These are phyloP conservation scores for Phodopus roborovskii DNA, from an alignment of 2,113 vertebrate species.

Conservation along the genomic window DNA sequence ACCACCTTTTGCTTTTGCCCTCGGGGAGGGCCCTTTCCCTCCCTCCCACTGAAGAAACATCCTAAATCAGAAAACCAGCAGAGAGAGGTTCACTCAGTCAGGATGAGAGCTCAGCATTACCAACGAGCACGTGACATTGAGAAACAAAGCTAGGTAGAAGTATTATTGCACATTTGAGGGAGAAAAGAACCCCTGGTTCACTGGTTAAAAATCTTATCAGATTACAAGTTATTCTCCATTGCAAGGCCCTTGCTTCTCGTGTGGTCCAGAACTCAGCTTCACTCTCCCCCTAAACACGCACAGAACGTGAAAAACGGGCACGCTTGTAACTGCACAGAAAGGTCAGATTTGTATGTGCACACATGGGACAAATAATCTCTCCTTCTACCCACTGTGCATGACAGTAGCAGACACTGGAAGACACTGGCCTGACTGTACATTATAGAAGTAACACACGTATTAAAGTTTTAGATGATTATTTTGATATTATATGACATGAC, in stretches of 20 bases:
- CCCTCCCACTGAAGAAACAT: slow-evolving; percentile 25
- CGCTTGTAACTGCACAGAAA: neutral
- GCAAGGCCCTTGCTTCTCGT: neutral
- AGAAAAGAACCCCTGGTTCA: neutral
- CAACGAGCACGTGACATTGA: neutral
- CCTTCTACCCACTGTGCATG: neutral
- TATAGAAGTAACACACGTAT: neutral
- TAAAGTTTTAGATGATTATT: neutral
- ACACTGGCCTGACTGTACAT: neutral
- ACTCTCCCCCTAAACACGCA: neutral
- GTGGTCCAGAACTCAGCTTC: neutral
- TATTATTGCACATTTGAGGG: neutral
- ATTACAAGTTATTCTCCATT: slow-evolving; percentile 31
- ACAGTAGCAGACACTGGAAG: neutral
- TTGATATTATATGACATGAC: neutral
- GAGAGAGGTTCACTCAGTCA: neutral
- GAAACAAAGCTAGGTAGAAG: slow-evolving; percentile 9
- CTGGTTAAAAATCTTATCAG: neutral
- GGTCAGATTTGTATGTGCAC: neutral
- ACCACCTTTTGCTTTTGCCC: slow-evolving; percentile 10
- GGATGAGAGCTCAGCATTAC: slow-evolving; percentile 1
- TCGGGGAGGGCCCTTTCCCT: slow-evolving; percentile 47
- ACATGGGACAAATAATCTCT: neutral
- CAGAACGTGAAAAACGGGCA: neutral
- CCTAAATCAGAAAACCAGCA: slow-evolving; percentile 43